These are phyloP conservation scores for Miichthys miiuy DNA, from an alignment of 2,797 vertebrate species.

Conservation along the genomic window DNA sequence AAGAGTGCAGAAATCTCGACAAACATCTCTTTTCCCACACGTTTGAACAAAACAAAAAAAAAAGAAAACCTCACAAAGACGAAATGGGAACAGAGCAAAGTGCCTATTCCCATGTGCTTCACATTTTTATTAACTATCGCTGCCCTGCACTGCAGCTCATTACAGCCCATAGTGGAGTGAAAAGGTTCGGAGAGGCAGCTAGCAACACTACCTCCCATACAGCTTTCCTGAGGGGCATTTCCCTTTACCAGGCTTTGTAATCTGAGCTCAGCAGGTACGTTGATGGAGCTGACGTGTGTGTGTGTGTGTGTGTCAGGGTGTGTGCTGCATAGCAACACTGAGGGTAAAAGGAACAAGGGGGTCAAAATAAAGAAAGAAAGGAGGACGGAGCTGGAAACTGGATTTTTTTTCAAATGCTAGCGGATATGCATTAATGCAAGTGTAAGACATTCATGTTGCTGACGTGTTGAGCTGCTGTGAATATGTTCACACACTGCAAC, in stretches of 20 bases:
- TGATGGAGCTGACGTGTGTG: conserved; percentile 52
- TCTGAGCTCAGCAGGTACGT: conserved; percentile 74
- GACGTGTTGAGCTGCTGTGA: conserved; percentile 15
- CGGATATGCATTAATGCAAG: conserved; percentile 16
- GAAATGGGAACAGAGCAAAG: conserved; percentile 51
- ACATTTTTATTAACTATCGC: conserved; percentile 63
- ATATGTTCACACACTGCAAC: conserved; percentile 2
- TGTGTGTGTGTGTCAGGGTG: not conserved
- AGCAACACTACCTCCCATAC: conserved; percentile 54
- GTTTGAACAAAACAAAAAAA: conserved; percentile 31
- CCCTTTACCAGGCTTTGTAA: conserved; percentile 73
- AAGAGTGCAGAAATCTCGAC: conserved; percentile 32
- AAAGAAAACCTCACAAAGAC: conserved; percentile 19
- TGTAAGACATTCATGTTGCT: conserved; percentile 12
- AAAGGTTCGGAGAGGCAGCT: conserved; percentile 58
- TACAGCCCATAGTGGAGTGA: conserved; percentile 52
- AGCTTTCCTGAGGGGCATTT: conserved; percentile 70
- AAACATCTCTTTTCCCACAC: conserved; percentile 39
- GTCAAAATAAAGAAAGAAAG: conserved; percentile 38
- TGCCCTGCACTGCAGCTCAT: conserved; percentile 68
- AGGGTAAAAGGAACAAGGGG: conserved; percentile 24
- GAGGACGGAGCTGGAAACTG: conserved; percentile 7
- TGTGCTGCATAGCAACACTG: conserved; percentile 54
- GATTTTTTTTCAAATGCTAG: conserved; percentile 3
- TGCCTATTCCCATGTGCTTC: conserved; percentile 57